phyloP scores from a whole-genome alignment of 2,797 vertebrate species.

The Morus bassanus region DNA sequence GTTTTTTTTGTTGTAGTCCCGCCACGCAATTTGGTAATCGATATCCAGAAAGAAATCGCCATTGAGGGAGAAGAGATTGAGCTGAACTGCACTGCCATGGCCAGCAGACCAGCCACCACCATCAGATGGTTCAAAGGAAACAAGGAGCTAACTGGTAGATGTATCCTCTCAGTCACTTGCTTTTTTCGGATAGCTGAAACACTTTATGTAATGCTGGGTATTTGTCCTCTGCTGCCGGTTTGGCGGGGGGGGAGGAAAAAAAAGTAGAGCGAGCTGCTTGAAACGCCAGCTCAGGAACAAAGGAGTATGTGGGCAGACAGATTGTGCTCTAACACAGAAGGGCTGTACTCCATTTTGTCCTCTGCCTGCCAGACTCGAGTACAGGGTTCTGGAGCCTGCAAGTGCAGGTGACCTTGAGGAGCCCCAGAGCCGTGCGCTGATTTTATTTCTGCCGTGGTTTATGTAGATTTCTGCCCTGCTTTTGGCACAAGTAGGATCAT shows the following conservation, averaged over 20 bases:
- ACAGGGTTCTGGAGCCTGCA: neutral
- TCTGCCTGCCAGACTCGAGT: neutral
- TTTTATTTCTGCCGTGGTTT: neutral
- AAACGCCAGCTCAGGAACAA: neutral
- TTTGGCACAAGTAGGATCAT: fast-evolving
- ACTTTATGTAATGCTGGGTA: neutral
- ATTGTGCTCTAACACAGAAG: neutral
- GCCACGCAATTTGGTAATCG: slow-evolving; percentile 91
- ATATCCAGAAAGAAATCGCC: slow-evolving; percentile 90
- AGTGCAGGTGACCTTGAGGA: neutral
- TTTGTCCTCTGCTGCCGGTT: neutral
- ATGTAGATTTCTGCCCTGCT: neutral
- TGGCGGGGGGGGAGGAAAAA: neutral
- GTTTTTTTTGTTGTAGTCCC: slow-evolving; percentile 80
- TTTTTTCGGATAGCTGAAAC: neutral
- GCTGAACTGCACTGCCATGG: slow-evolving; percentile 94
- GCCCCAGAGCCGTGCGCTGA: neutral
- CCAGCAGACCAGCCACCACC: slow-evolving; percentile 92
- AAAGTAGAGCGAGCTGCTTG: neutral
- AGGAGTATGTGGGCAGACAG: neutral
- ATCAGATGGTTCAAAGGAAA: slow-evolving; percentile 97
- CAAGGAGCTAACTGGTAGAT: slow-evolving; percentile 88
- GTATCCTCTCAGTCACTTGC: neutral
- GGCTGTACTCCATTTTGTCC: neutral
- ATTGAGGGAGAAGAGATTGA: slow-evolving; percentile 96